Evolutionary conservation across 2,797 vertebrate genomes (phyloP), one percentile per base, ranked within the genome.

Genomic region (Phyllotis vaccarum): DNA sequence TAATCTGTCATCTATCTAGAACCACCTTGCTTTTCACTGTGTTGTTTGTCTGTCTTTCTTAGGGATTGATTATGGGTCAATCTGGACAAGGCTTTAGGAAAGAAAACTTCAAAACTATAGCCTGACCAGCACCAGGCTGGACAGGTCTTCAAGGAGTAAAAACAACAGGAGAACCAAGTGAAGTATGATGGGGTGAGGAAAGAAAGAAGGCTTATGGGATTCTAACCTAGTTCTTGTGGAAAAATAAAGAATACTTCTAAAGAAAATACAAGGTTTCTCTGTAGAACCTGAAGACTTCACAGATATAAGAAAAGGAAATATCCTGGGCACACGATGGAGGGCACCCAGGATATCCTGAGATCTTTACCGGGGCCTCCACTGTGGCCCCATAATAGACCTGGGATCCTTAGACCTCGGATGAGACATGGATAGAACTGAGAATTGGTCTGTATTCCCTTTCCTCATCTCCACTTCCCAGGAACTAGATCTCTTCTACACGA

Each of bases 11-110:
- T 70, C 72, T 95, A 54, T 80, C 56, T 90, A 66, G 46, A 86
- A 94, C 89, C 31, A 66, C 54, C 46, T 14, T 86, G 24, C 91
- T 90, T 92, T 93, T 31, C 21, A 92, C 31, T 24, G 60, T 54
- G 40, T 80, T 74, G 81, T 85, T 72, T n/a, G 66, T 49, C 46
- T 88, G 52, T 92, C 92, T 96, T 92, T 86, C 82, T 31, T 80
- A 85, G 79, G 66, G 52, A 64, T 62, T 90, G 82, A 58, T n/a
- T 94, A 56, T 91, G 58, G 91, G 95, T 85, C 19, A 5, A 22
- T 90, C 86, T 75, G 80, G 89, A 92, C 54, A 37, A 70, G 82
- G 78, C 27, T 66, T 54, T 34, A 89, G 22, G 70, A 92, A 93
- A 87, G 13, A 86, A 13, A 6, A 8, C 34, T 40, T 86, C 46